Percentiles rank a stretch among this genome's conserved stretches.
These are phyloP conservation scores for Lathronympha strigana DNA, from an alignment of 2,888 invertebrate genomes.

Conservation along the genomic window DNA sequence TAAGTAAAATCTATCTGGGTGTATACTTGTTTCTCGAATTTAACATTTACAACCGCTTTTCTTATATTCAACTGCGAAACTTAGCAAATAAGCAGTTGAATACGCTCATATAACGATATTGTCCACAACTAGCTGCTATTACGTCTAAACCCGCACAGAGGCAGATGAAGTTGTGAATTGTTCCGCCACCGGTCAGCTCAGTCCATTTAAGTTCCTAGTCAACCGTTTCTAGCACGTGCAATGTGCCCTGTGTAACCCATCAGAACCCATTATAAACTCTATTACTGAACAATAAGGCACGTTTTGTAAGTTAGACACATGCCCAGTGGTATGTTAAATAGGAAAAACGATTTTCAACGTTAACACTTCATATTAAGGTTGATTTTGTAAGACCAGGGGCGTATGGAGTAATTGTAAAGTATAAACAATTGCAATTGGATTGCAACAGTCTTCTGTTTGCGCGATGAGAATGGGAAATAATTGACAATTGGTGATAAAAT, in stretches of 20 bases:
- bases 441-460: conserved; percentile 23
- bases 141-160: background rate
- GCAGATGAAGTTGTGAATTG: conserved; percentile 30
- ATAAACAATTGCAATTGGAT: conserved; percentile 28
- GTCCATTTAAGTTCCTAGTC: conserved; percentile 31
- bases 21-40: no score
- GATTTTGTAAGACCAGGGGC: background rate
- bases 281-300: background rate
- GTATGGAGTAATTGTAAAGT: conserved; percentile 9
- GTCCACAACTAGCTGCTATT: background rate
- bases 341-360: background rate
- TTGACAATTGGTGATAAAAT: conserved; percentile 10
- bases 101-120: background rate
- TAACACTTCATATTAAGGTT: background rate
- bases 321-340: background rate
- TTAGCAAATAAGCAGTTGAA: background rate
- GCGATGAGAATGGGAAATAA: conserved; percentile 26
- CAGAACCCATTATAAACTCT: background rate
- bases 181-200: conserved; percentile 37
- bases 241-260: background rate
- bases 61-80: background rate
- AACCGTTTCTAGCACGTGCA: conserved; percentile 21
- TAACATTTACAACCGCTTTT: background rate
- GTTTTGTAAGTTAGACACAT: background rate
- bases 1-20: background rate